Percentiles rank a stretch among this genome's conserved stretches.
Conservation (phyloP, 1,140 invertebrate species). For the Trichonephila inaurata region DNA sequence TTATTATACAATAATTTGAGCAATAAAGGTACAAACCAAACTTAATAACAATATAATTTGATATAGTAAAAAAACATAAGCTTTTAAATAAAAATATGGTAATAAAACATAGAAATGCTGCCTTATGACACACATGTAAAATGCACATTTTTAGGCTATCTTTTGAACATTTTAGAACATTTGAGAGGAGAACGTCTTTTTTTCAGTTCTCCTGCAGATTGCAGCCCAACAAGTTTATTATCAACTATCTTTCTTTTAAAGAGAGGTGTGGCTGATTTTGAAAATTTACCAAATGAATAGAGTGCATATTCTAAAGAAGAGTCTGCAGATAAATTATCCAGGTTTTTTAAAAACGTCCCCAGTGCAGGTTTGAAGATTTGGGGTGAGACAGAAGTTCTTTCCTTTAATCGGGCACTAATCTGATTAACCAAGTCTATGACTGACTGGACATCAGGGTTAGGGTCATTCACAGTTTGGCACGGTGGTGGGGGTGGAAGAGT, state of each 20-base stretch:
- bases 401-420: constrained; percentile 59
- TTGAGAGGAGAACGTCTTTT: constrained; percentile 5
- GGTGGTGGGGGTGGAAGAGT: constrained; percentile 43
- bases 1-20: no score
- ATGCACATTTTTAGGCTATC: background rate
- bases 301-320: constrained; percentile 68
- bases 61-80: no score
- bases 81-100: no score
- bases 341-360: constrained; percentile 65
- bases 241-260: constrained; percentile 66
- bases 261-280: constrained; percentile 57
- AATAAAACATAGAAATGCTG: background rate
- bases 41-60: no score
- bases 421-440: constrained; percentile 46
- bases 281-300: constrained; percentile 74
- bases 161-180: constrained; percentile 15
- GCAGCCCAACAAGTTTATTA: constrained; percentile 72
- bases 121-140: background rate
- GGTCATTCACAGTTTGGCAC: background rate
- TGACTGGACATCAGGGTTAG: background rate
- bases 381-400: constrained; percentile 45
- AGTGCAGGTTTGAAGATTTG: constrained; percentile 67
- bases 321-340: constrained; percentile 63
- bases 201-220: constrained; percentile 54
- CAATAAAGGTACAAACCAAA: no score